Evolutionary conservation across 2,888 invertebrate genomes (phyloP).

Genomic region (Dorcus parallelipipedus): DNA sequence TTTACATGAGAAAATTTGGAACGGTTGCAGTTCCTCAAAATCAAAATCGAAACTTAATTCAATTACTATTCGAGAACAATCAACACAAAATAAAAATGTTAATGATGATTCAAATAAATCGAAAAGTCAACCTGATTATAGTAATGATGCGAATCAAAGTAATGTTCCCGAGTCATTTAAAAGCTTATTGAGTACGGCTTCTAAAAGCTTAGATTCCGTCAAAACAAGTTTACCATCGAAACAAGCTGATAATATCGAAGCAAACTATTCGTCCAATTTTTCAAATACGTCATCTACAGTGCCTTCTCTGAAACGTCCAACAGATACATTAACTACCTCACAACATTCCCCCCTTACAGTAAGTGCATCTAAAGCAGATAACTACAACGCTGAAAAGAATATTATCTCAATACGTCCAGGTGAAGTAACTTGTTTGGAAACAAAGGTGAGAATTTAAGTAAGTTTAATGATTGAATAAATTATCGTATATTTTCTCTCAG

Average conservation of each 20-base stretch:
- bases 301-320: constrained; percentile 17
- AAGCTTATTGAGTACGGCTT: constrained; percentile 8
- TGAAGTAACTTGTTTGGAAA: constrained; percentile 19
- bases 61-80: no score
- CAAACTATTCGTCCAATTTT: constrained; percentile 2
- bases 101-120: constrained; percentile 8
- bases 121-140: background rate
- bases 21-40: no score
- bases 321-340: constrained; percentile 12
- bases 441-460: constrained; percentile 13
- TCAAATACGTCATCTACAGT: constrained; percentile 11
- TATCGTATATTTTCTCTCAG: constrained; percentile 29
- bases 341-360: background rate
- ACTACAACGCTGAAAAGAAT: background rate
- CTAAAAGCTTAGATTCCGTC: constrained; percentile 2
- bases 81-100: background rate
- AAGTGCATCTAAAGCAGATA: background rate
- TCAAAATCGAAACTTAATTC: no score
- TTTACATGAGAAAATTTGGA: no score
- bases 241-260: background rate
- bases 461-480: background rate
- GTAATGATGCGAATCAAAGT: background rate
- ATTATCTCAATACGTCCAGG: constrained; percentile 18
- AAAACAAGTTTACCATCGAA: background rate
- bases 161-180: constrained; percentile 10